Conservation (phyloP, 2,888 invertebrate genomes). For the Andrena trimmerana region DNA sequence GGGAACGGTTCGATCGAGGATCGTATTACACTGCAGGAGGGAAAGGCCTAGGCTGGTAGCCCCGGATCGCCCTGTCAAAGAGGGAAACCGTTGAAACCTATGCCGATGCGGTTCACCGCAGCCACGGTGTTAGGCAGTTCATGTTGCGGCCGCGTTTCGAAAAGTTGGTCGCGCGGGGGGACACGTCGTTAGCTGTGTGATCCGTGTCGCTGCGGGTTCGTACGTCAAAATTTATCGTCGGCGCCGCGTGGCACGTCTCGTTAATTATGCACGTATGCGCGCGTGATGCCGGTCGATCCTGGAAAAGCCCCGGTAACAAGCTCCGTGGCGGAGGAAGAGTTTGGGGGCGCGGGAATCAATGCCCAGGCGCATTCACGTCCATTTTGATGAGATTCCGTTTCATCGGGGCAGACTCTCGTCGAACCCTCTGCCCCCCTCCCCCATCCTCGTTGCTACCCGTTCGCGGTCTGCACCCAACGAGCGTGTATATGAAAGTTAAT, state of each 20-base stretch:
- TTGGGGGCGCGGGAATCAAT: slow-evolving; percentile 66
- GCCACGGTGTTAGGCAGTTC: slow-evolving; percentile 65
- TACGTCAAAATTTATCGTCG: slow-evolving; percentile 77
- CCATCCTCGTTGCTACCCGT: not conserved
- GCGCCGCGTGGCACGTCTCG: slow-evolving; percentile 67
- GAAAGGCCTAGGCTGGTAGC: not conserved
- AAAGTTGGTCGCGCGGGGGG: slow-evolving; percentile 57
- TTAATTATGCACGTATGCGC: slow-evolving; percentile 79
- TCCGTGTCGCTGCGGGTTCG: slow-evolving; percentile 72
- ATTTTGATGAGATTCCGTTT: slow-evolving; percentile 68
- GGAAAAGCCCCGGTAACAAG: slow-evolving; percentile 65
- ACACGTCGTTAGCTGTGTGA: slow-evolving; percentile 67
- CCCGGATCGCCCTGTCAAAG: slow-evolving; percentile 19
- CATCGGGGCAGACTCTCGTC: slow-evolving; percentile 46
- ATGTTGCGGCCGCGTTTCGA: slow-evolving; percentile 70
- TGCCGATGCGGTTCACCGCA: slow-evolving; percentile 73
- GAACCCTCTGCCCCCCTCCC: not conserved
- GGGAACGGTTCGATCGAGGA: not conserved
- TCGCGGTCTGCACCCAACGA: not conserved
- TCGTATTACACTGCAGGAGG: slow-evolving; percentile 9
- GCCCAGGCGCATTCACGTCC: slow-evolving; percentile 60
- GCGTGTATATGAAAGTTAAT: slow-evolving; percentile 49
- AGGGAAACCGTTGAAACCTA: slow-evolving; percentile 45
- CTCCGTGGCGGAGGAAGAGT: slow-evolving; percentile 41
- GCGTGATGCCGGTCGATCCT: slow-evolving; percentile 63